A percentile compares a stretch with the other conserved stretches of the same genome.
Conservation (phyloP, 92 coral and sea anemone species). For the Blastomussa wellsi region DNA sequence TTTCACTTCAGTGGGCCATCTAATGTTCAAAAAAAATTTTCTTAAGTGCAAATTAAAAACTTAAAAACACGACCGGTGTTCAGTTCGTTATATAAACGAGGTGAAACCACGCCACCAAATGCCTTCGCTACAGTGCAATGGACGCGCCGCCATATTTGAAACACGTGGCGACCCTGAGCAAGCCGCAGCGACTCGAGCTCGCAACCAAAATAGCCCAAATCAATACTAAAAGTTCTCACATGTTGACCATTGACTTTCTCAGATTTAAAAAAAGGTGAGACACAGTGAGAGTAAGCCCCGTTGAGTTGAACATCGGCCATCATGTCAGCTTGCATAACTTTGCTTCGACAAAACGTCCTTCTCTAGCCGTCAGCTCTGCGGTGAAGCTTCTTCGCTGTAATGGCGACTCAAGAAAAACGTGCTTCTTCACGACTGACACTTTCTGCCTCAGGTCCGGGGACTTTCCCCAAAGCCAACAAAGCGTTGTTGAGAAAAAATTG, state of each 20-base stretch:
- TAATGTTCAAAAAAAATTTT: too few species aligned
- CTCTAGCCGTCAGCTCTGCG: slow-evolving; percentile 79
- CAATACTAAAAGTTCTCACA: slow-evolving; percentile 24
- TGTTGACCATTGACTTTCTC: slow-evolving; percentile 80
- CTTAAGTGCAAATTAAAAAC: background rate
- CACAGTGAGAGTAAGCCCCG: slow-evolving; percentile 99
- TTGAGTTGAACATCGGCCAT: slow-evolving; percentile 83
- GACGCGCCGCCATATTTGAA: slow-evolving; percentile 9
- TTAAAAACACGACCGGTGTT: background rate
- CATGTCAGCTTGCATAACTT: slow-evolving; percentile 89
- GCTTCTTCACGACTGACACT: slow-evolving; percentile 92
- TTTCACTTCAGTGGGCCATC: too few species aligned
- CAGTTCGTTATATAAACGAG: background rate
- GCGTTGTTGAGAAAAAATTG: slow-evolving; percentile 81
- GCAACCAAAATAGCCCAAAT: too few species aligned
- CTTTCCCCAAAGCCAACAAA: slow-evolving; percentile 99
- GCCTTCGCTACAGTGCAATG: background rate
- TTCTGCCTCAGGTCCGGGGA: slow-evolving; percentile 99
- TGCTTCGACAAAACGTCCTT: slow-evolving; percentile 96
- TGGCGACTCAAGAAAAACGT: slow-evolving; percentile 72
- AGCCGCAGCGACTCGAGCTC: too few species aligned
- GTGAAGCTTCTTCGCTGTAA: slow-evolving; percentile 75
- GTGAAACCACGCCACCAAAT: too few species aligned
- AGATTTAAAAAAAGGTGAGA: slow-evolving; percentile 93
- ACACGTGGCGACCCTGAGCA: slow-evolving; percentile 37